A percentile compares a stretch with the other conserved stretches of the same genome.
Conservation (phyloP, 1,140 invertebrate genomes). For the Cryptotermes secundus region DNA sequence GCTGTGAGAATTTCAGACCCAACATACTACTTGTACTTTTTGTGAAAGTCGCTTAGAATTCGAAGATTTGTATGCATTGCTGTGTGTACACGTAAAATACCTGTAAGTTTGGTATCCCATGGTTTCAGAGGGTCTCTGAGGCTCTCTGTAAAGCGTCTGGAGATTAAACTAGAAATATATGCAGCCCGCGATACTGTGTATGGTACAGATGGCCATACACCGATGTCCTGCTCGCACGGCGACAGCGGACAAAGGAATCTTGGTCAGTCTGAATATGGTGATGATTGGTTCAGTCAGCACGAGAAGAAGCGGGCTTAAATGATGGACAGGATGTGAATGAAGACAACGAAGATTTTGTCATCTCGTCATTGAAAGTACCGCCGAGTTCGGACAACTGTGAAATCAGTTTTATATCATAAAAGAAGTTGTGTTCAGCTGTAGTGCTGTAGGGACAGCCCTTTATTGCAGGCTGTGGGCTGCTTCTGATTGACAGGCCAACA, state of each 20-base stretch:
- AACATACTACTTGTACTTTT: too few relatives aligned
- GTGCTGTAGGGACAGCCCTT: neutral
- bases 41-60: too few relatives aligned
- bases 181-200: neutral
- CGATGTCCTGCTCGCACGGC: neutral
- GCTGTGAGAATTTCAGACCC: too few relatives aligned
- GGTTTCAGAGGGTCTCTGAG: too few relatives aligned
- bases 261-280: constrained; percentile 7
- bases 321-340: neutral
- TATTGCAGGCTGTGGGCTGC: neutral
- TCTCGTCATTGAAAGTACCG: neutral
- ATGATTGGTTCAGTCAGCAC: neutral
- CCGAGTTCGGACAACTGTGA: constrained; percentile 17
- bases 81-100: too few relatives aligned
- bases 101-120: too few relatives aligned
- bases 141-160: too few relatives aligned
- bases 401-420: constrained; percentile 3
- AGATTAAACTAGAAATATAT: too few relatives aligned
- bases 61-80: too few relatives aligned
- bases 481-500: neutral
- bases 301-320: constrained; percentile 2
- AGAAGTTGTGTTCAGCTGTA: neutral
- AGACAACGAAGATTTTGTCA: neutral
- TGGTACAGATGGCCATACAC: neutral
- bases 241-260: neutral